Conservation (phyloP, 2,113 vertebrate genomes). For the Campylomormyrus numenius region DNA sequence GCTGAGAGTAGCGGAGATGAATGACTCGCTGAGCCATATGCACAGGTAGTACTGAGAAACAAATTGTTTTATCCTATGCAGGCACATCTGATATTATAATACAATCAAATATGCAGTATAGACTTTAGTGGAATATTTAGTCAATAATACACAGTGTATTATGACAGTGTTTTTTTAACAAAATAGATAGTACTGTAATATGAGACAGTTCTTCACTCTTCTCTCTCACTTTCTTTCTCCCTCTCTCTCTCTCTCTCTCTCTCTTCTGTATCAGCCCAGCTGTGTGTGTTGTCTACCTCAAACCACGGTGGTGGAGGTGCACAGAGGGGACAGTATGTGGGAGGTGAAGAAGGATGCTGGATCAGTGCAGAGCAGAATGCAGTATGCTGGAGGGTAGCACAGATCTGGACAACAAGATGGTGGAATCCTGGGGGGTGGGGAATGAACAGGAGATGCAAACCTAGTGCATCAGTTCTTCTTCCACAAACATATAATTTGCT, state of each 20-base stretch:
- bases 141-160: background rate
- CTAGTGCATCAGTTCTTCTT: background rate
- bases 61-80: background rate
- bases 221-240: background rate
- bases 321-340: background rate
- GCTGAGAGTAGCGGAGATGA: background rate
- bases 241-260: background rate
- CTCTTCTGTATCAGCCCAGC: background rate
- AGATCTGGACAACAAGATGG: background rate
- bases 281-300: background rate
- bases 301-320: background rate
- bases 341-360: background rate
- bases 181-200: background rate
- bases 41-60: background rate
- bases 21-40: background rate
- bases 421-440: background rate
- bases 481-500: background rate
- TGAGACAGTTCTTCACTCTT: background rate
- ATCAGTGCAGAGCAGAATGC: background rate
- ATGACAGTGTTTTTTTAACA: background rate
- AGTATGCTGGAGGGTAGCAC: background rate
- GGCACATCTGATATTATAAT: background rate
- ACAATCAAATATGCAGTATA: background rate
- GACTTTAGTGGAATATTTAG: background rate
- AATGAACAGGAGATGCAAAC: background rate